Conservation (phyloP, 2,113 vertebrate species). For the Percopsis transmontana region DNA sequence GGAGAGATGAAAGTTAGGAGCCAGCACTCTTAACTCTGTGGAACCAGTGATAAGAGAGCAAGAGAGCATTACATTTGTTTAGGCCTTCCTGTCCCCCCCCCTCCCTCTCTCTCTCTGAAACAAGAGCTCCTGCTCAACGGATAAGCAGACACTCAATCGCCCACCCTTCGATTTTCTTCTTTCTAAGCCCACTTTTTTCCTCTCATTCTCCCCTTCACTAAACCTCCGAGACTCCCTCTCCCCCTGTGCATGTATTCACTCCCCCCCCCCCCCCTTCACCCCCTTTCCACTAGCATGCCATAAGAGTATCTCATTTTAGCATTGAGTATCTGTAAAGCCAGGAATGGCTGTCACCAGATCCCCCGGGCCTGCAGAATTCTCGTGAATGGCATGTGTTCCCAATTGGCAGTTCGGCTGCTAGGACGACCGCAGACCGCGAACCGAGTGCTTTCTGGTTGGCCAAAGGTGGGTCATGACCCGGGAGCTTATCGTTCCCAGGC, state of each 20-base stretch:
- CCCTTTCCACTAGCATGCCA: conserved; percentile 16
- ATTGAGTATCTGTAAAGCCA: conserved; percentile 63
- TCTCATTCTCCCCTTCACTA: neutral
- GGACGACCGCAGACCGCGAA: conserved; percentile 54
- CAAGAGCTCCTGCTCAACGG: too few relatives aligned
- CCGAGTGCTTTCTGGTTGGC: conserved; percentile 34
- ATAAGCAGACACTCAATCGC: too few relatives aligned
- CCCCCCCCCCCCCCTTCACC: neutral
- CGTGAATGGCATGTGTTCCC: conserved; percentile 69
- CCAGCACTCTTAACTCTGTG: conserved; percentile 24
- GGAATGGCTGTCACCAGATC: conserved; percentile 76
- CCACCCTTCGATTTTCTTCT: too few relatives aligned
- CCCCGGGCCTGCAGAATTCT: conserved; percentile 48
- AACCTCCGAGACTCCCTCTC: neutral
- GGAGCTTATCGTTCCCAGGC: conserved; percentile 13
- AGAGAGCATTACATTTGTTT: neutral
- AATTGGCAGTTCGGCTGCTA: conserved; percentile 55
- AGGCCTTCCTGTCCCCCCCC: conserved; percentile 11
- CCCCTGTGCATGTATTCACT: conserved; percentile 11
- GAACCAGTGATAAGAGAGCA: neutral
- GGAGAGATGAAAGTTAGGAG: conserved; percentile 30
- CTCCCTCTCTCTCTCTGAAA: conserved; percentile 11
- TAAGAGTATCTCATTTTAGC: conserved; percentile 73
- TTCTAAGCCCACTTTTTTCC: neutral
- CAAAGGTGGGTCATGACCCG: conserved; percentile 26